These are phyloP conservation scores for Euproctis similis DNA, from an alignment of 2,888 invertebrate genomes.

Conservation along the genomic window DNA sequence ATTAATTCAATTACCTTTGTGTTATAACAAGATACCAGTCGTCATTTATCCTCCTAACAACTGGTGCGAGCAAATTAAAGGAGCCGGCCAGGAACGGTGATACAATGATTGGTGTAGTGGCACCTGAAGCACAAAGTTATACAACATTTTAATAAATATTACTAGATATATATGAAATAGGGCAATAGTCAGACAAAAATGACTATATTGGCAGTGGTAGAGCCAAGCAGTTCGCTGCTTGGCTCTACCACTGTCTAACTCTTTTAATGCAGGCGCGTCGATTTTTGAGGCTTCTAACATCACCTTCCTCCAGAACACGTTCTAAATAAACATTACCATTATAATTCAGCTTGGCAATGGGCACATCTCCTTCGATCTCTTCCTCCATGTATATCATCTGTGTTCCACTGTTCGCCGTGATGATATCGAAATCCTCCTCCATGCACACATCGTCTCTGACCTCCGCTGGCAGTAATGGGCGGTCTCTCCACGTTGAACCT, in stretches of 20 bases:
- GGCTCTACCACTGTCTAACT: too few species aligned
- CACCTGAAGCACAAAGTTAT: constrained; percentile 7
- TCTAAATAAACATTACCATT: too few species aligned
- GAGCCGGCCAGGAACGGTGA: constrained; percentile 31
- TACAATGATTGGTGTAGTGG: constrained; percentile 28
- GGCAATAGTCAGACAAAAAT: too few species aligned
- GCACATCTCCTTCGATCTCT: constrained; percentile 53
- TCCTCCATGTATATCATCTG: constrained; percentile 70
- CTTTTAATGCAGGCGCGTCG: too few species aligned
- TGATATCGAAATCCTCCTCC: constrained; percentile 48
- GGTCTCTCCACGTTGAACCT: constrained; percentile 42
- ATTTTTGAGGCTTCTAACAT: too few species aligned
- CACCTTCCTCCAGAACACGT: too few species aligned
- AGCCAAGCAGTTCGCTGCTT: too few species aligned
- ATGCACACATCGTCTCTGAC: constrained; percentile 53
- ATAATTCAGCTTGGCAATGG: constrained; percentile 64
- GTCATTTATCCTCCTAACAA: constrained; percentile 27
- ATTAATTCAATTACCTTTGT: constrained; percentile 32
- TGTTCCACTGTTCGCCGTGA: constrained; percentile 75
- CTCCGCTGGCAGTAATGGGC: constrained; percentile 48
- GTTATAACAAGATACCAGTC: constrained; percentile 55
- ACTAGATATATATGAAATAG: too few species aligned
- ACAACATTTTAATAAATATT: too few species aligned
- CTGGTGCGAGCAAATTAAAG: constrained; percentile 38
- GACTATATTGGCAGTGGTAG: too few species aligned